Evolutionary conservation across 2,113 vertebrate species (phyloP).

Genomic region (Neolamprologus sp.): DNA sequence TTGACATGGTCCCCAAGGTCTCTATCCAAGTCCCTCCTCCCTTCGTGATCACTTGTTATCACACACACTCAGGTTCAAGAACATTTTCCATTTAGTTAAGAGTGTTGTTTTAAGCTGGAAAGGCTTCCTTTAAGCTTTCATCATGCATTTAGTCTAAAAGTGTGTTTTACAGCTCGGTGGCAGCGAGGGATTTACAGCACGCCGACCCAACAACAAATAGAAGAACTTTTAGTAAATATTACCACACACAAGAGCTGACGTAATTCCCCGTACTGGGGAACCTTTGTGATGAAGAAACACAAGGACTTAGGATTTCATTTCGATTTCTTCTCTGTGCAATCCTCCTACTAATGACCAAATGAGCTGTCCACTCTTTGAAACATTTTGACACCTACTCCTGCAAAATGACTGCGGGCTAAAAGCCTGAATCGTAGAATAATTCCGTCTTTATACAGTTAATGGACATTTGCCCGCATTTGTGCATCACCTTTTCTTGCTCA

Average conservation of each 20-base stretch:
- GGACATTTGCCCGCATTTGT: not conserved
- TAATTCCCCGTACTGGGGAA: conserved; percentile 2
- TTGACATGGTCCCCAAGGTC: conserved; percentile 70
- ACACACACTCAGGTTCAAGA: conserved; percentile 48
- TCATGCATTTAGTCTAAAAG: not conserved
- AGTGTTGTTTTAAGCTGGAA: not conserved
- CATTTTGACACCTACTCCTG: conserved; percentile 45
- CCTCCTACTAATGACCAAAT: conserved; percentile 42
- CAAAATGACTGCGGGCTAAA: conserved; percentile 41
- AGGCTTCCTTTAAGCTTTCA: not conserved
- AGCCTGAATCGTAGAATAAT: conserved; percentile 9
- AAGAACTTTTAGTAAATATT: not conserved
- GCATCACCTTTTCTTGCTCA: not conserved
- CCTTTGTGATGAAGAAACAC: conserved; percentile 39
- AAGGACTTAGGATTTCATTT: conserved; percentile 28
- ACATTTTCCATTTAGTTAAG: conserved; percentile 21
- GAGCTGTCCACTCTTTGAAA: conserved; percentile 33
- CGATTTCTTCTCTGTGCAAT: conserved; percentile 22
- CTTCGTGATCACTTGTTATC: conserved; percentile 40
- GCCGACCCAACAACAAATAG: not conserved
- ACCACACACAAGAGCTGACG: conserved; percentile 20
- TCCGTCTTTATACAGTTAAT: not conserved
- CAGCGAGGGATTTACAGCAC: not conserved
- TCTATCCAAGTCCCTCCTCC: conserved; percentile 38
- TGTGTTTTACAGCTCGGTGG: not conserved